Evolutionary conservation across 2,113 vertebrate genomes (phyloP).

Genomic region (Datnioides undecimradiatus): DNA sequence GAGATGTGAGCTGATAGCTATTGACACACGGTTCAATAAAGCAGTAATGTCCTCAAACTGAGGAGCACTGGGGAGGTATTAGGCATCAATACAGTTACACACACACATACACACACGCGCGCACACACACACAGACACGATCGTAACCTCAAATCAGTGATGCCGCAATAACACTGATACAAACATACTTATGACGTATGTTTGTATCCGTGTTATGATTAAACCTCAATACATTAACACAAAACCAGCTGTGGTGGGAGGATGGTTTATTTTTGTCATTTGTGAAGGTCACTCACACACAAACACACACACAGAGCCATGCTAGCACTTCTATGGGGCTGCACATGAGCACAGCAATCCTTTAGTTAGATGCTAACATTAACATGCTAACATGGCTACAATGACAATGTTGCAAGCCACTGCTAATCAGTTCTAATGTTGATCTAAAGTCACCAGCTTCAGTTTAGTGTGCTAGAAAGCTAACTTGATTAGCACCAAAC

Average conservation of each 20-base stretch:
- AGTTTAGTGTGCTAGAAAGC: no score
- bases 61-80: constrained; percentile 45
- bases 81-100: constrained; percentile 67
- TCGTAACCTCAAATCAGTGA: constrained; percentile 18
- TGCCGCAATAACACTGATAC: not conserved
- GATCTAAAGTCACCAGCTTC: no score
- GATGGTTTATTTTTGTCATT: not conserved
- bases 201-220: not conserved
- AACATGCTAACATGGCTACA: no score
- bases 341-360: no score
- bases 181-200: no score
- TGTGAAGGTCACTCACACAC: not conserved
- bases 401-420: no score
- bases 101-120: constrained; percentile 24
- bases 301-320: no score
- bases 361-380: no score
- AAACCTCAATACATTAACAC: not conserved
- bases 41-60: constrained; percentile 66
- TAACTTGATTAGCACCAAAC: no score
- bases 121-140: constrained; percentile 2
- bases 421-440: no score
- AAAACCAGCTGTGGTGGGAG: not conserved
- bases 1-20: constrained; percentile 61
- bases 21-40: constrained; percentile 68
- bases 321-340: no score